Evolutionary conservation across 2,113 vertebrate genomes (phyloP), one percentile per base, ranked within the genome.

Genomic region (Calyptommatus sinebrachiatus): DNA sequence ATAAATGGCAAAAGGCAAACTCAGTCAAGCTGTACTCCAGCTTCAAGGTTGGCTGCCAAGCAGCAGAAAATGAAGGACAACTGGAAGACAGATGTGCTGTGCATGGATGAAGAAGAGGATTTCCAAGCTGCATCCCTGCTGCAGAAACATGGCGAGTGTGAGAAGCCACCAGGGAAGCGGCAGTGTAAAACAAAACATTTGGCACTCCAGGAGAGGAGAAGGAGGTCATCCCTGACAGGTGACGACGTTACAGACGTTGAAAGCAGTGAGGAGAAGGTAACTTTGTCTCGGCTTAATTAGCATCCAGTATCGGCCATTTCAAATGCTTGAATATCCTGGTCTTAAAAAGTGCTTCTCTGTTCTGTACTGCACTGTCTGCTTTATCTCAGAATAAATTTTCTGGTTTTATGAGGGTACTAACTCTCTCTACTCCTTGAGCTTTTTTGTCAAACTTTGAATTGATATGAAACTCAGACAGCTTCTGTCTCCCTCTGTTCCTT

Each of bases 161-260:
- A 99, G 94, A 99, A 99, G 90, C 98, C 98, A 94, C 97, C 98
- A 93, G 98, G 98, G 95, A 99, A 99, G 94, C 96, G 98, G 88
- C 97, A 97, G 91, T 99, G 97, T 94, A 99, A 99, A 95, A 99
- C 98, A 95, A 99, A 99, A 91, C 98, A 99, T 93, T 95, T 99
- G 91, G 94, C 96, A 88, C 95, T 96, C 85, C 95, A 95, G 90
- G 97, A 98, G 91, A 94, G 96, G 78, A 96, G 93, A 86, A 92
- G 93, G 89, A 93, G 93, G 79, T 89, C 92, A 85, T 82, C 92
- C 7, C 90, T 93, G 82, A 89, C 95, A 3, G 94, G 92, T 76
- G 95, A 94, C 78, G 92, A 93, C 86, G 92, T 92, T 88, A 94
- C 72, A 87, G 93, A 95, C 90, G 93, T 94, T 74, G 95, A 95